phyloP scores from a whole-genome alignment of 2,113 vertebrate genomes.

The Rhineura floridana region DNA sequence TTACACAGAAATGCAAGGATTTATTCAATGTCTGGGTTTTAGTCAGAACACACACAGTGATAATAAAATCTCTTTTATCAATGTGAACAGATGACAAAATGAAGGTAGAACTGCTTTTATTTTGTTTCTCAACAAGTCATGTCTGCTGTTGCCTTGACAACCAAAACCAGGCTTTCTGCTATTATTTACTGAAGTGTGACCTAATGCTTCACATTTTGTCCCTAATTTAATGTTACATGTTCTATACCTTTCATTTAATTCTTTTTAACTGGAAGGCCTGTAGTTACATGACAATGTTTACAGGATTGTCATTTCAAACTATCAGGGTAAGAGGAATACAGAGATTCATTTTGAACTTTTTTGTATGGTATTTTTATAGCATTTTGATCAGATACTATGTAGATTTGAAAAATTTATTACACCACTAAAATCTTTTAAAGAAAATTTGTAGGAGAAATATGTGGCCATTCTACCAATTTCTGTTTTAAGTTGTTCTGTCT shows the following conservation, averaged over 20 bases:
- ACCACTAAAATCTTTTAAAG: neutral
- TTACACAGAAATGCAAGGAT: constrained; percentile 21
- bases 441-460: neutral
- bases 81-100: constrained; percentile 6
- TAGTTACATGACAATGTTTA: neutral
- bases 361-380: neutral
- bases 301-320: neutral
- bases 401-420: neutral
- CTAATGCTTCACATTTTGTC: constrained; percentile 31
- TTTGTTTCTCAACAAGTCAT: constrained; percentile 8
- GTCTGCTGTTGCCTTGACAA: constrained; percentile 65
- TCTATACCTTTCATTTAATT: neutral
- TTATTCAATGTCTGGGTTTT: neutral
- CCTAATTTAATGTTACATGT: neutral
- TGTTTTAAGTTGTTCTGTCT: neutral
- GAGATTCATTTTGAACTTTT: neutral
- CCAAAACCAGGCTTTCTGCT: constrained; percentile 36
- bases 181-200: constrained; percentile 36
- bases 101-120: neutral
- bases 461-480: neutral
- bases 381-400: neutral
- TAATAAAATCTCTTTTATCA: neutral
- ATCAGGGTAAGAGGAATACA: neutral
- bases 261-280: constrained; percentile 5
- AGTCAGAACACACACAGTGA: neutral